phyloP scores from a whole-genome alignment of 1,140 invertebrate species.

The Ceratosolen solmsi region DNA sequence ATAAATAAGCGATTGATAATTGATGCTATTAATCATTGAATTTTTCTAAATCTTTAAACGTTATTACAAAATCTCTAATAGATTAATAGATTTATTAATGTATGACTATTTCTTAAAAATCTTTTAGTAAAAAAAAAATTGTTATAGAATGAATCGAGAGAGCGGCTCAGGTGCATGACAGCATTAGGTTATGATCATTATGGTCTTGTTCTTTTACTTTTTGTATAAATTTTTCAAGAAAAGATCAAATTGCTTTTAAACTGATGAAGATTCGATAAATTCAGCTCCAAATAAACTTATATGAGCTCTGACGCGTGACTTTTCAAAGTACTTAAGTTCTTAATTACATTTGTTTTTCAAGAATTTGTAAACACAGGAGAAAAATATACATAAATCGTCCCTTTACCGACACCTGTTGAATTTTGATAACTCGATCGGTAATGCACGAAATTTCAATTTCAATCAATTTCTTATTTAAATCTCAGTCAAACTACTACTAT shows the following conservation, averaged over 20 bases:
- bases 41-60: too few species aligned
- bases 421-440: slow-evolving; percentile 35
- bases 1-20: background rate
- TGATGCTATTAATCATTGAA: background rate
- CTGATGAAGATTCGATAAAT: background rate
- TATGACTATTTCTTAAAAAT: too few species aligned
- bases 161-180: background rate
- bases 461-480: too few species aligned
- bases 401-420: slow-evolving; percentile 20
- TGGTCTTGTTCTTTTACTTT: slow-evolving; percentile 8
- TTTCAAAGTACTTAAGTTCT: background rate
- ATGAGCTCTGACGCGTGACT: background rate
- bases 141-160: too few species aligned
- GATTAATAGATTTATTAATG: too few species aligned
- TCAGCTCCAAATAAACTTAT: background rate
- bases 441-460: background rate
- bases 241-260: background rate
- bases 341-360: background rate
- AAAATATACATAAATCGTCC: background rate
- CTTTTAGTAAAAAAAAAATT: too few species aligned
- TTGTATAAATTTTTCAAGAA: background rate
- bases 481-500: too few species aligned
- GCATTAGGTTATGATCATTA: slow-evolving; percentile 36
- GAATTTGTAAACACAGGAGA: background rate
- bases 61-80: too few species aligned